phyloP scores from a whole-genome alignment of 1,140 invertebrate species.

The Paralvinella palmiformis region DNA sequence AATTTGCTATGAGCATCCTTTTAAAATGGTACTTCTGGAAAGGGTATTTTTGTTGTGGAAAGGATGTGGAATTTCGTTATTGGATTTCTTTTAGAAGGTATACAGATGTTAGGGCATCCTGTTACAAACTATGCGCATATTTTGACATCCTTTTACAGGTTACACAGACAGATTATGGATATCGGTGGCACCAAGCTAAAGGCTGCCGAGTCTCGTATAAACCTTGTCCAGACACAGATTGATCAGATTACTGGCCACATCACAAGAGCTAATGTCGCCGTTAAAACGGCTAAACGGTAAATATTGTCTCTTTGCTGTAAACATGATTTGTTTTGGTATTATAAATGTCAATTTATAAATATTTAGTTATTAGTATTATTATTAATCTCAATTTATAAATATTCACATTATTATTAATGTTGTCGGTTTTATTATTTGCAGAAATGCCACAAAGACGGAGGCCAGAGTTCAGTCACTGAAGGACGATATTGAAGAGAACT shows the following conservation, averaged over 20 bases:
- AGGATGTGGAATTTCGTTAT: too few species aligned
- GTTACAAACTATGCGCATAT: too few species aligned
- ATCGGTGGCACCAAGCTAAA: slow-evolving; percentile 48
- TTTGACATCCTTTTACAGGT: slow-evolving; percentile 37
- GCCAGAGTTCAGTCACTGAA: slow-evolving; percentile 54
- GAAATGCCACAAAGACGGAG: slow-evolving; percentile 67
- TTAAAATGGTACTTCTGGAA: too few species aligned
- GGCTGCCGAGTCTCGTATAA: slow-evolving; percentile 37
- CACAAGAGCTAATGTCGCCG: slow-evolving; percentile 69
- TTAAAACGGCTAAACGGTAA: slow-evolving; percentile 74
- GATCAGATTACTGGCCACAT: slow-evolving; percentile 53
- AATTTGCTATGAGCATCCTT: too few species aligned
- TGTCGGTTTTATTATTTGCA: slow-evolving; percentile 34
- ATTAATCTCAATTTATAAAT: neutral
- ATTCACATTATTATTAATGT: neutral
- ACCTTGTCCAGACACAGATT: slow-evolving; percentile 40
- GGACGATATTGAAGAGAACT: slow-evolving; percentile 42
- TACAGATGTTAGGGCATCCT: too few species aligned
- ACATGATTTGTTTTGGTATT: neutral
- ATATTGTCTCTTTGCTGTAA: neutral
- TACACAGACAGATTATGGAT: slow-evolving; percentile 67
- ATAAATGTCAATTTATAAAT: neutral
- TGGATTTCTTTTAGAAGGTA: too few species aligned
- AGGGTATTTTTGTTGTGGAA: too few species aligned
- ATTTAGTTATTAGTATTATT: neutral